Conservation (phyloP, 1,140 invertebrate genomes). For the Drosophila kurseongensis region DNA sequence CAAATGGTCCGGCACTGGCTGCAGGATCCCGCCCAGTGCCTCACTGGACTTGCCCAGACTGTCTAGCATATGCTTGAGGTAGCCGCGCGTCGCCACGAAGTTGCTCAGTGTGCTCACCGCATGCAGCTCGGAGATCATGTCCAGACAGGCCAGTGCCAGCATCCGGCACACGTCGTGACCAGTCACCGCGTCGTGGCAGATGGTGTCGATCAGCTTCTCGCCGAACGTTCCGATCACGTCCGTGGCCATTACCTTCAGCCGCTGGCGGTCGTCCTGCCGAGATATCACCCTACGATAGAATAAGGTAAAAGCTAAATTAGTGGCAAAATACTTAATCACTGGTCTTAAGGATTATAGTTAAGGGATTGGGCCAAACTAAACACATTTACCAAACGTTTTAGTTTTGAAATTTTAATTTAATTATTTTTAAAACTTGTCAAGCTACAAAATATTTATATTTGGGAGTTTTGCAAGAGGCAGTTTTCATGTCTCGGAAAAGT, state of each 20-base stretch:
- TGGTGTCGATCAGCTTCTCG: constrained; percentile 92
- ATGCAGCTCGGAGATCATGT: constrained; percentile 91
- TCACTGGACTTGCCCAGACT: constrained; percentile 91
- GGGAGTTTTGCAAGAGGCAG: too few species aligned
- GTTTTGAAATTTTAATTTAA: too few species aligned
- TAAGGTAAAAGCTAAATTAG: not conserved
- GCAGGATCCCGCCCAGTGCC: constrained; percentile 89
- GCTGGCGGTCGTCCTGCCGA: constrained; percentile 85
- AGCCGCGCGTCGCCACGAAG: constrained; percentile 91
- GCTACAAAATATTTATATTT: too few species aligned
- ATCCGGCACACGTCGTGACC: constrained; percentile 96
- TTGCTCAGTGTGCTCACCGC: constrained; percentile 89
- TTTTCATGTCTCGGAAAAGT: too few species aligned
- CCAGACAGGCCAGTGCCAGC: constrained; percentile 92
- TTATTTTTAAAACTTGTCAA: too few species aligned
- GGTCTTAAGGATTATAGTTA: too few species aligned
- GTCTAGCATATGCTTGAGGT: constrained; percentile 93
- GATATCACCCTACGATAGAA: constrained; percentile 85
- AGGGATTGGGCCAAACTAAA: too few species aligned
- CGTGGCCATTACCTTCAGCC: constrained; percentile 68
- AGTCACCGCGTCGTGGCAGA: constrained; percentile 94
- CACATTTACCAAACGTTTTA: too few species aligned
- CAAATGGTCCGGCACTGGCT: constrained; percentile 89
- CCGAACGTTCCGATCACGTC: constrained; percentile 90
- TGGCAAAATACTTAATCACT: too few species aligned